phyloP scores from a whole-genome alignment of 2,797 vertebrate genomes.

The Pelodytes ibericus region DNA sequence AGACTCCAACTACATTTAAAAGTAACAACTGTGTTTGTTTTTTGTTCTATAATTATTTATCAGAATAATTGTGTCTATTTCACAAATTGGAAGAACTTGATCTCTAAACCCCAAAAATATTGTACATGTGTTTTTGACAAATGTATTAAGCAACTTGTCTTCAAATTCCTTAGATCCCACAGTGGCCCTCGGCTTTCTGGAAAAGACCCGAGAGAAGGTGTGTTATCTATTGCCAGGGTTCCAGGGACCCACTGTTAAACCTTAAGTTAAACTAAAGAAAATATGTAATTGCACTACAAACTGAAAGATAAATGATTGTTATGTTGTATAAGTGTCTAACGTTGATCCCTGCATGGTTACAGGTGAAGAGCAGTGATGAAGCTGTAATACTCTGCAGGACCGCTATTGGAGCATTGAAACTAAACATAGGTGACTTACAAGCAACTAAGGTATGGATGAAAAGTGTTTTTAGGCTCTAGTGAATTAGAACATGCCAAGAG shows the following conservation, averaged over 20 bases:
- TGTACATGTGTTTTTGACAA: no score
- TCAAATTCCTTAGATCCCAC: constrained; percentile 84
- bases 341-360: constrained; percentile 9
- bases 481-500: no score
- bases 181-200: constrained; percentile 90
- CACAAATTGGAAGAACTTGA: no score
- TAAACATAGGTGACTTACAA: constrained; percentile 92
- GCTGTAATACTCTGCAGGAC: constrained; percentile 94
- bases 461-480: background rate
- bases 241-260: background rate
- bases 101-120: no score
- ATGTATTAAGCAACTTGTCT: no score
- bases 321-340: no score
- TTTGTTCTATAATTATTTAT: no score
- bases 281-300: background rate
- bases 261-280: background rate
- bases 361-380: constrained; percentile 95
- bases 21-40: no score
- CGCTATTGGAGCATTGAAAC: constrained; percentile 87
- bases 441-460: constrained; percentile 87
- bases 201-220: constrained; percentile 96
- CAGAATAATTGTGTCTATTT: no score
- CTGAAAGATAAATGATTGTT: no score
- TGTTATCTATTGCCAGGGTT: background rate
- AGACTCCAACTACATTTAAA: no score